Base-by-base conservation (phyloP, 1,140 invertebrate species). In the Tetraneura akinire region DNA sequence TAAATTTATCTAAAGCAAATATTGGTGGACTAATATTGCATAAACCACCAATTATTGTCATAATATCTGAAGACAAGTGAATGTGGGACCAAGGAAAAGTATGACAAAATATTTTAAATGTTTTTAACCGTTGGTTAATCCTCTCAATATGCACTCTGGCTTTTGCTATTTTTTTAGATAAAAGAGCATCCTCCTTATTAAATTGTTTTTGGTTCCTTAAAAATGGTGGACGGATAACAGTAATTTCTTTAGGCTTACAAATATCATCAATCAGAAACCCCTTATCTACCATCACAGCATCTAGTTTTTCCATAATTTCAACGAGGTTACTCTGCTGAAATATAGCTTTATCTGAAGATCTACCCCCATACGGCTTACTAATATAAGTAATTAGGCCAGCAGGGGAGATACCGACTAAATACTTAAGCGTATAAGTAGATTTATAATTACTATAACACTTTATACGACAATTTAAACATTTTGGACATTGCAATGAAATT, bases 251-350 rank as follows among this genome's bases (percentile, higher is more conserved):
- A 29, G 29, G 29, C 32, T 64, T 64, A 37, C 60, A 64, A 64
- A 37, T 64, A 32, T 49, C 49, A 45, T 74, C 70, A 49, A 51
- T 74, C 4, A 49, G 21, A 29, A 73, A 73, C 11, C 70, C 70
- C 32, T 26, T 55, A 14, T 74, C 71, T 10, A 74, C 49, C 49
- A 74, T 74, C 16, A 55, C 23, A 53, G 45, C 51, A 53, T 74
- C 49, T 5, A 21, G 45, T 1, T 42, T 47, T 55, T 74, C n/a
- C 47, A 74, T 51, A 10, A 71, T 18, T 49, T 47, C 37, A 47
- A 47, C 26, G 9, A 71, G 23, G 14, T 71, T 71, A 6, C 68
- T 71, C 47, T 71, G 11, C n/a, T 71, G 21, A 71, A 71, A 71
- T 23, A 71, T 71, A 21, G 32, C n/a, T 71, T 71, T 45, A 71